These are phyloP conservation scores for Coregonus ussuriensis DNA, from an alignment of 2,797 vertebrate genomes.

Conservation along the genomic window DNA sequence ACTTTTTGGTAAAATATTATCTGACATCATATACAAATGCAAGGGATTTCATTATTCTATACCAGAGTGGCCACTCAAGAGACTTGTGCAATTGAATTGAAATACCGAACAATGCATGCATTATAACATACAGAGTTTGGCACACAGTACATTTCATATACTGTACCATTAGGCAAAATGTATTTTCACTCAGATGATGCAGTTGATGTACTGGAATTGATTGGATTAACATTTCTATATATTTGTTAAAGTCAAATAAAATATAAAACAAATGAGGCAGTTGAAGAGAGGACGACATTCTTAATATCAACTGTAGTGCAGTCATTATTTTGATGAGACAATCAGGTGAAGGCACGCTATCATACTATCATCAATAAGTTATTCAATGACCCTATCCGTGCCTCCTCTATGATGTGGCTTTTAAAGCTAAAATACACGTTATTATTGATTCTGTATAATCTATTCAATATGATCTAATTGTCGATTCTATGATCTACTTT, in stretches of 20 bases:
- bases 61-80: background rate
- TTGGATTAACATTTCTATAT: no score
- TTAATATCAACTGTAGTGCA: conserved; percentile 42
- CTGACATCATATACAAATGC: conserved; percentile 6
- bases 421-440: conserved; percentile 41
- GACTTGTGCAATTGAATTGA: background rate
- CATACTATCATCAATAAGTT: conserved; percentile 44
- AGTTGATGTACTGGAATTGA: conserved; percentile 17
- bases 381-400: conserved; percentile 27
- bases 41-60: background rate
- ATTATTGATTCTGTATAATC: conserved; percentile 18
- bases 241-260: conserved; percentile 35
- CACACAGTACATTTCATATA: conserved; percentile 25
- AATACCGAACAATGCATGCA: conserved; percentile 15
- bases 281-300: conserved; percentile 25
- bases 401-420: conserved; percentile 36
- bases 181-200: conserved; percentile 6
- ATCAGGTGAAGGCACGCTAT: conserved; percentile 30
- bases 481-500: conserved; percentile 30
- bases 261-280: conserved; percentile 17
- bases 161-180: conserved; percentile 6
- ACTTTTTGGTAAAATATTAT: conserved; percentile 27
- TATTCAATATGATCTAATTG: conserved; percentile 17
- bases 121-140: conserved; percentile 11
- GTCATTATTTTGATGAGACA: conserved; percentile 41